Conservation (phyloP, 2,113 vertebrate genomes). For the Mobula hypostoma region DNA sequence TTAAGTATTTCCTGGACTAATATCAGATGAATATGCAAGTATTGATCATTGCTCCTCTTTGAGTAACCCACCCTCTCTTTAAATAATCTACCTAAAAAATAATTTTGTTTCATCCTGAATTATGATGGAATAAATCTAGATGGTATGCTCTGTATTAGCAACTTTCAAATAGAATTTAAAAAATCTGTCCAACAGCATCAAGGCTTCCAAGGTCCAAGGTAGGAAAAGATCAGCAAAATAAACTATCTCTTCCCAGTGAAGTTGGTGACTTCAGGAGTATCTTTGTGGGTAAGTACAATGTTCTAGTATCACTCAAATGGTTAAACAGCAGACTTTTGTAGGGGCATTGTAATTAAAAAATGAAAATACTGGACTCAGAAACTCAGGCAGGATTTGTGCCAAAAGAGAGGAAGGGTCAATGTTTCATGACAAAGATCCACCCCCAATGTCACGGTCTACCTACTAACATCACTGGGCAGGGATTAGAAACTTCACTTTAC, state of each 20-base stretch:
- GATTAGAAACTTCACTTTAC: neutral
- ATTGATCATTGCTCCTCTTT: neutral
- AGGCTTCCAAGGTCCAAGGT: neutral
- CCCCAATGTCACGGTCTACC: neutral
- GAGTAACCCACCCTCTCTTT: neutral
- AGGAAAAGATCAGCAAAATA: neutral
- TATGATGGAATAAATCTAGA: constrained; percentile 5
- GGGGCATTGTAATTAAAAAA: neutral
- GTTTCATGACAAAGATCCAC: too few relatives aligned
- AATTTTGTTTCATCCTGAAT: neutral
- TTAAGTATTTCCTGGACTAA: neutral
- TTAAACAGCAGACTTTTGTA: neutral
- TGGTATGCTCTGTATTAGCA: neutral
- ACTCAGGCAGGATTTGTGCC: too few relatives aligned
- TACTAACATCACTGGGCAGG: neutral
- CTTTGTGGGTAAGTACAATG: neutral
- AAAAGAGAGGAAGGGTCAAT: too few relatives aligned
- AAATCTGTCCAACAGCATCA: neutral
- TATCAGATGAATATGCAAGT: neutral
- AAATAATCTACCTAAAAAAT: too few relatives aligned
- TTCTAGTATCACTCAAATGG: neutral
- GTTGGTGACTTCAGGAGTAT: neutral
- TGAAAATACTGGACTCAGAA: too few relatives aligned
- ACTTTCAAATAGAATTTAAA: neutral
- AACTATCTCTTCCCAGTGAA: neutral